These are phyloP conservation scores for Eupithecia abbreviata DNA, from an alignment of 2,888 invertebrate genomes.

Conservation along the genomic window DNA sequence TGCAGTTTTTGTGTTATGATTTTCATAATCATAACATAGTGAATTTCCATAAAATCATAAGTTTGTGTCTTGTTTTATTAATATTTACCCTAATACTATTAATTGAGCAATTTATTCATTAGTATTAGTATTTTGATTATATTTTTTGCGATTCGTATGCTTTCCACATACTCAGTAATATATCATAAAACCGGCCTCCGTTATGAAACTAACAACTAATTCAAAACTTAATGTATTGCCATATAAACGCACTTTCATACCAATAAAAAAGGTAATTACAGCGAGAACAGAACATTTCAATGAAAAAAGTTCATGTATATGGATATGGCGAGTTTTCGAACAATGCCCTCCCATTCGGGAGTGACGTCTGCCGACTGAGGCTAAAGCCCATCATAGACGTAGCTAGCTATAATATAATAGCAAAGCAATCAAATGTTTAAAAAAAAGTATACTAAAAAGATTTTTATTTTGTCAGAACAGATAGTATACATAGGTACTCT, in stretches of 20 bases:
- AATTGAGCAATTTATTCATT: too few relatives aligned
- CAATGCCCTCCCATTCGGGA: conserved; percentile 49
- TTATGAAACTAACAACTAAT: conserved; percentile 35
- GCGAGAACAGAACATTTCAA: conserved; percentile 31
- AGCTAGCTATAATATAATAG: too few relatives aligned
- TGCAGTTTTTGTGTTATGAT: not conserved
- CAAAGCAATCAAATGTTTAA: too few relatives aligned
- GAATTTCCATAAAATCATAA: not conserved
- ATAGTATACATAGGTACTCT: too few relatives aligned
- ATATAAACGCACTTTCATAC: conserved; percentile 37
- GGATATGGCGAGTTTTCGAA: conserved; percentile 47
- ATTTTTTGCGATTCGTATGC: not conserved
- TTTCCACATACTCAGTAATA: not conserved
- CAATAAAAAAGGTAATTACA: conserved; percentile 38
- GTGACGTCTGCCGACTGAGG: conserved; percentile 65
- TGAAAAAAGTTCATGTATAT: conserved; percentile 6
- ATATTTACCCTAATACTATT: too few relatives aligned
- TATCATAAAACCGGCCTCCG: not conserved
- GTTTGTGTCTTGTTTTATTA: not conserved
- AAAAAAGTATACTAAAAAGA: too few relatives aligned
- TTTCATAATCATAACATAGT: not conserved
- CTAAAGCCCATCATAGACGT: conserved; percentile 46
- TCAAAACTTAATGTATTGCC: conserved; percentile 29
- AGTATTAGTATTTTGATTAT: not conserved
- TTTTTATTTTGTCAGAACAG: too few relatives aligned